Conservation (phyloP, 2,113 vertebrate species). For the Burhinus oedicnemus region DNA sequence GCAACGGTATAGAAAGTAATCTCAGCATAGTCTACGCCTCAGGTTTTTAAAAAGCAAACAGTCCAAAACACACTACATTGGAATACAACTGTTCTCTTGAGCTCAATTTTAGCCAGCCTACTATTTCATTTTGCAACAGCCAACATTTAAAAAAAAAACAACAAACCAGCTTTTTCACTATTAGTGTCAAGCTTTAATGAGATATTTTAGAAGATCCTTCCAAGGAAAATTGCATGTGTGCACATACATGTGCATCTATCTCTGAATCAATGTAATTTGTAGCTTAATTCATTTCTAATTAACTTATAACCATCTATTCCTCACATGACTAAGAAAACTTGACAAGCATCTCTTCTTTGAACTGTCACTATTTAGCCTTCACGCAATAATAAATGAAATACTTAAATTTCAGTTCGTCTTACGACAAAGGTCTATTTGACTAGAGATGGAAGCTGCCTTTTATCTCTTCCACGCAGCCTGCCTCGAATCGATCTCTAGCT, state of each 20-base stretch:
- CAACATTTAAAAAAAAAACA: not conserved
- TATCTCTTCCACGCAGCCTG: not conserved
- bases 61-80: not conserved
- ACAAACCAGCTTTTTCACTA: not conserved
- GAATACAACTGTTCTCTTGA: not conserved
- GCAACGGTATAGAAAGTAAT: not conserved
- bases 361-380: not conserved
- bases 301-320: not conserved
- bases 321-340: not conserved
- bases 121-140: not conserved
- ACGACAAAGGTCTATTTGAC: not conserved
- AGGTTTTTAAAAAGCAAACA: not conserved
- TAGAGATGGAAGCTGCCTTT: not conserved
- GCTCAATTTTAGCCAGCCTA: not conserved
- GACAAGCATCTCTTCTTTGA: not conserved
- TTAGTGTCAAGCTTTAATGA: not conserved
- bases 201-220: not conserved
- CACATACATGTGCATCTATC: not conserved
- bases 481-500: not conserved
- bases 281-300: not conserved
- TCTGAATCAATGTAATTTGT: not conserved
- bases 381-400: not conserved
- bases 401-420: not conserved
- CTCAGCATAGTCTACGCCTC: rapidly evolving
- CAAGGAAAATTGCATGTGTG: not conserved